phyloP scores from a whole-genome alignment of 2,797 vertebrate species.

The Falco novaeseelandiae region DNA sequence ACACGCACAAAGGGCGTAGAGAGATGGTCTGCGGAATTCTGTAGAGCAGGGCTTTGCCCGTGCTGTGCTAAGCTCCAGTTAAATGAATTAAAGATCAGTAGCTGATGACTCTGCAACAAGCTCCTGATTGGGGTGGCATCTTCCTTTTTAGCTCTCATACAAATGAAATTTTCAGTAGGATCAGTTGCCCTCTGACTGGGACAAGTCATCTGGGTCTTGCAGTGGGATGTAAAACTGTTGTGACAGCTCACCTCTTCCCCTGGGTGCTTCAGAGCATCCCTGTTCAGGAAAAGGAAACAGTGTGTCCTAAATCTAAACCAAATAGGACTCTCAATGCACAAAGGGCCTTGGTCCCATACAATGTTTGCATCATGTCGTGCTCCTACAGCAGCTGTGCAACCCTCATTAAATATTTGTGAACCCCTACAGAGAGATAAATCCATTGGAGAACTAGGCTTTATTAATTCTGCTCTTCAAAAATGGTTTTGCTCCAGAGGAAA shows the following conservation, averaged over 20 bases:
- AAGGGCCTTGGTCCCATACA: background rate
- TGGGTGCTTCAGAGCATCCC: background rate
- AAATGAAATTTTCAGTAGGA: background rate
- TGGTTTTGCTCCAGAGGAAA: background rate
- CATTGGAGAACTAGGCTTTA: background rate
- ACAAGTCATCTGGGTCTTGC: background rate
- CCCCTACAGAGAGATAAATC: background rate
- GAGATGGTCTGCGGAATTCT: background rate
- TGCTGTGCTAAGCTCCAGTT: background rate
- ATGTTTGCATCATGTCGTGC: background rate
- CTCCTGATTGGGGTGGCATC: background rate
- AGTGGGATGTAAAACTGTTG: background rate
- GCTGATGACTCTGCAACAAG: background rate
- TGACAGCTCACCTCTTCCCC: background rate
- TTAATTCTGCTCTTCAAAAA: background rate
- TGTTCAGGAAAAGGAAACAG: background rate
- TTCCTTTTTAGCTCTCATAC: background rate
- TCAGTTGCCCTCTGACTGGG: background rate
- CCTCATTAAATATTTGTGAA: background rate
- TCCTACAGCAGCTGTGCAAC: background rate
- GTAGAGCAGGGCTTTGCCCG: background rate
- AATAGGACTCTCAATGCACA: fast-evolving
- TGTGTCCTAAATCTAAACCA: background rate
- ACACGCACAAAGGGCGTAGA: background rate
- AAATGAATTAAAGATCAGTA: background rate